Percentiles rank a stretch among this genome's conserved stretches.
Conservation (phyloP, 2,113 vertebrate genomes). For the Dicerorhinus sumatrensis region DNA sequence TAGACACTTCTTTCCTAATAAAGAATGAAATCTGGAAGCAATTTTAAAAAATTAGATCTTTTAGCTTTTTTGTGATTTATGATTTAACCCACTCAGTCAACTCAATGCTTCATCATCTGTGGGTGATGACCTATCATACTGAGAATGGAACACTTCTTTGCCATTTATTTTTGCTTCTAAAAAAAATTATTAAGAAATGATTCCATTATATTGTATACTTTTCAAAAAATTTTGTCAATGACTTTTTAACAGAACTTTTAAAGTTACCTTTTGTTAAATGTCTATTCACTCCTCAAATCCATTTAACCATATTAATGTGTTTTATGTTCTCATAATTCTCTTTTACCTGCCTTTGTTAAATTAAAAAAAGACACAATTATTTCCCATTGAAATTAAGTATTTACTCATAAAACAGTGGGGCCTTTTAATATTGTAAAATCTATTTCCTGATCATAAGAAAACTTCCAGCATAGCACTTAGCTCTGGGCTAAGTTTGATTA, state of each 20-base stretch:
- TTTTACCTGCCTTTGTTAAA: neutral
- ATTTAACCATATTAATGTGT: neutral
- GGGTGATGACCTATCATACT: neutral
- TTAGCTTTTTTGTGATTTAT: neutral
- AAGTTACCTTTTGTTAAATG: neutral
- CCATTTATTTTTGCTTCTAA: neutral
- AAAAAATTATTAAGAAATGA: neutral
- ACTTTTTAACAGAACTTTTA: constrained; percentile 26
- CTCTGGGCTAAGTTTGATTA: neutral
- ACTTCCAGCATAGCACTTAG: neutral
- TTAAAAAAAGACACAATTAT: neutral
- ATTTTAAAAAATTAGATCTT: neutral
- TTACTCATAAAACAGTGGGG: neutral
- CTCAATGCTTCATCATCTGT: neutral
- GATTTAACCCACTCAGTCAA: neutral
- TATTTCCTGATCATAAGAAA: neutral
- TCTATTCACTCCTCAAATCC: neutral
- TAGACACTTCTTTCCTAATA: neutral
- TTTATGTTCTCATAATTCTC: neutral
- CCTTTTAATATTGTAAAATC: neutral
- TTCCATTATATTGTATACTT: neutral
- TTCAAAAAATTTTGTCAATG: constrained; percentile 11
- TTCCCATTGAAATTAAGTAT: neutral
- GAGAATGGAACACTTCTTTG: neutral
- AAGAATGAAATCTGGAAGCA: neutral